phyloP scores from a whole-genome alignment of 2,113 vertebrate species.

The Protobothrops mucrosquamatus region DNA sequence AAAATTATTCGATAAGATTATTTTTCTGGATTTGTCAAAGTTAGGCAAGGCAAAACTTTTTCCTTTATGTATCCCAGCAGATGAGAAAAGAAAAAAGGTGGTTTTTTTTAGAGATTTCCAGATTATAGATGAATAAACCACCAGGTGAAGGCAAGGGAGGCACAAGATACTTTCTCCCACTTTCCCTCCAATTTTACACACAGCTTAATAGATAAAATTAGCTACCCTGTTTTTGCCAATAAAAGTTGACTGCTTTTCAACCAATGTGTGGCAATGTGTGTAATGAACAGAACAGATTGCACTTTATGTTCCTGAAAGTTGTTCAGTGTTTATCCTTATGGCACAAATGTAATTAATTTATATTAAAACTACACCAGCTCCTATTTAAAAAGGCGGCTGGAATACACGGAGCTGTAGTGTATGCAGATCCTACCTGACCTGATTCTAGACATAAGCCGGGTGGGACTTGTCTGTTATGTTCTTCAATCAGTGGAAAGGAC shows the following conservation, averaged over 20 bases:
- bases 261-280: slow-evolving; percentile 1
- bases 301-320: slow-evolving; percentile 36
- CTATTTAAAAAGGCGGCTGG: background rate
- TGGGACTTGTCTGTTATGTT: background rate
- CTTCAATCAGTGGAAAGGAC: background rate
- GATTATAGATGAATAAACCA: background rate
- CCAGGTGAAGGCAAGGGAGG: slow-evolving; percentile 21
- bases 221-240: slow-evolving; percentile 27
- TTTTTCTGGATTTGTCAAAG: background rate
- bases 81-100: background rate
- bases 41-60: background rate
- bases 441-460: background rate
- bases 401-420: background rate
- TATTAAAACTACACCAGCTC: background rate
- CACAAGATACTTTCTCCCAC: background rate
- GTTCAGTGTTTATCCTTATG: slow-evolving; percentile 22
- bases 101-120: background rate
- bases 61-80: background rate
- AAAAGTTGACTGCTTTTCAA: slow-evolving; percentile 34
- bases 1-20: background rate
- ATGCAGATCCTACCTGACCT: background rate
- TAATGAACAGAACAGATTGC: slow-evolving; percentile 33
- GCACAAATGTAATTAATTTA: slow-evolving; percentile 21
- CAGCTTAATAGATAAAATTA: slow-evolving; percentile 35
- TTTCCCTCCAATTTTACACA: slow-evolving; percentile 32